Evolutionary conservation across 2,113 vertebrate species (phyloP).

Genomic region (Xerus inauris): DNA sequence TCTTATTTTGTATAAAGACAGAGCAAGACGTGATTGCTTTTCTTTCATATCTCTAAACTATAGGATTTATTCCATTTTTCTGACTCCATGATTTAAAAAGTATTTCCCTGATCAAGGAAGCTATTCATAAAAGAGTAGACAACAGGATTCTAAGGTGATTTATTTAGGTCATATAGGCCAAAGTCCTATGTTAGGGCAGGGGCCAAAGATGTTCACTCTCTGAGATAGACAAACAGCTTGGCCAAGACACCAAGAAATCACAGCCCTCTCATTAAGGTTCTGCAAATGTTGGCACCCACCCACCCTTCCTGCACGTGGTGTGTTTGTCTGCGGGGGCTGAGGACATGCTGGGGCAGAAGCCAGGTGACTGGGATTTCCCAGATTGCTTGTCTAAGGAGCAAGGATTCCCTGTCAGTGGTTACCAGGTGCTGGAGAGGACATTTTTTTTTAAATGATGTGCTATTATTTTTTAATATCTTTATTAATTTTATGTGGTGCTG

Average conservation of each 20-base stretch:
- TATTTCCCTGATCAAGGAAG: slow-evolving; percentile 73
- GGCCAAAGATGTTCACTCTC: slow-evolving; percentile 24
- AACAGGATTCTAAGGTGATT: slow-evolving; percentile 75
- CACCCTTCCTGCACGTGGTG: slow-evolving; percentile 63
- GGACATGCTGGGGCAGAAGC: slow-evolving; percentile 59
- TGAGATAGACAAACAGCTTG: slow-evolving; percentile 70
- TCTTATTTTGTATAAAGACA: neutral
- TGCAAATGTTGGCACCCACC: slow-evolving; percentile 56
- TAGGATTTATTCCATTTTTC: slow-evolving; percentile 11
- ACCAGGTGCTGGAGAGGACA: neutral
- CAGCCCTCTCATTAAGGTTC: slow-evolving; percentile 76
- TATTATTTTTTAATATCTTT: too few relatives aligned
- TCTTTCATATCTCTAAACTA: slow-evolving; percentile 9
- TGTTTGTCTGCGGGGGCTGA: slow-evolving; percentile 71
- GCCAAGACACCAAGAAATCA: slow-evolving; percentile 61
- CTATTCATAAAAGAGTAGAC: slow-evolving; percentile 64
- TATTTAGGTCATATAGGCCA: slow-evolving; percentile 70
- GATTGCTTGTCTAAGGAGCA: neutral
- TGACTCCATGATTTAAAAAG: slow-evolving; percentile 50
- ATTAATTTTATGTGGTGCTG: too few relatives aligned
- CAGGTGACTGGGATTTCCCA: slow-evolving; percentile 53
- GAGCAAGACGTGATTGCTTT: neutral
- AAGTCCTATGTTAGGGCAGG: slow-evolving; percentile 77
- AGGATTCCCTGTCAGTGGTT: neutral
- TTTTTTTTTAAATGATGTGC: too few relatives aligned